Conservation (phyloP, 1,140 invertebrate genomes). For the Ridgeia piscesae region DNA sequence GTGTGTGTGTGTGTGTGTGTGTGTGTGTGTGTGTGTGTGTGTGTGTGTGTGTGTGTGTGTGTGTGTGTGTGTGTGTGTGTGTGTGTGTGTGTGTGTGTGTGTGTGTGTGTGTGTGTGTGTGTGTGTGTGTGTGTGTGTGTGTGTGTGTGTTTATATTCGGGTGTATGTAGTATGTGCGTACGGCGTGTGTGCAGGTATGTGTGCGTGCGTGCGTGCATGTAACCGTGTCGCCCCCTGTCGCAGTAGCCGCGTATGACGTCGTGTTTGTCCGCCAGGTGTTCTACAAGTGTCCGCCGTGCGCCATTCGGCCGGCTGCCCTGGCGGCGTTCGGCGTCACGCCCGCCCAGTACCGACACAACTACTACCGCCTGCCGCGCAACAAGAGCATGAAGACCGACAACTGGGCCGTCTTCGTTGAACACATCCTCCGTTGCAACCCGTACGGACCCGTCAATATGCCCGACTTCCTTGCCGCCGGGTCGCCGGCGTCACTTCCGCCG, state of each 20-base stretch:
- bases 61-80: background rate
- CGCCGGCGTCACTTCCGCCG: background rate
- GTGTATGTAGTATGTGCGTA: too few species aligned
- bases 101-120: background rate
- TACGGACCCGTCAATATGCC: conserved; percentile 9
- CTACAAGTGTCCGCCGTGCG: conserved; percentile 4
- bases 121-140: background rate
- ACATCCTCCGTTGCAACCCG: background rate
- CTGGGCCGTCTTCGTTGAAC: background rate
- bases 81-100: background rate
- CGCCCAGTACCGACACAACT: background rate
- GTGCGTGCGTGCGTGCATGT: background rate
- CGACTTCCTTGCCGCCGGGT: background rate
- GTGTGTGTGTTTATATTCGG: background rate
- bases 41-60: background rate
- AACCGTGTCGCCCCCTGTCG: background rate
- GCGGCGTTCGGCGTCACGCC: background rate
- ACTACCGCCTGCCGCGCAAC: background rate
- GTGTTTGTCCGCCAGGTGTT: background rate
- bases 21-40: background rate
- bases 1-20: background rate
- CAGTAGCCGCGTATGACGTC: background rate
- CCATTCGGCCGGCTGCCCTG: background rate
- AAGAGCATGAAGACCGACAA: background rate
- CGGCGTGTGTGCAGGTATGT: background rate